Evolutionary conservation across 1,140 invertebrate genomes (phyloP).

Genomic region (Daktulosphaira vitifoliae): DNA sequence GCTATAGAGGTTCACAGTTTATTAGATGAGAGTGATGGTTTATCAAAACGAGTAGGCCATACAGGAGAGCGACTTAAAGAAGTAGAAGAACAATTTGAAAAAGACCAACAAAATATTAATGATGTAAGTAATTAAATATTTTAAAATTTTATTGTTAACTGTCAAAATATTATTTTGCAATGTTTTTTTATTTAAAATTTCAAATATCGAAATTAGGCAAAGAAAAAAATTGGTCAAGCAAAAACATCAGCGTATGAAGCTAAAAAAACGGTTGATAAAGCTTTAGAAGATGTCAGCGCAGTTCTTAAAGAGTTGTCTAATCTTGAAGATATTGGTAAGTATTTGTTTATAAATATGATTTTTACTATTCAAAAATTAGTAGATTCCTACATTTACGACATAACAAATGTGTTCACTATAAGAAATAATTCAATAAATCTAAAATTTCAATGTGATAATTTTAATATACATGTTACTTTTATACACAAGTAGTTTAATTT

Average conservation of each 20-base stretch:
- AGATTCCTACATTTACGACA: no score
- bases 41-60: constrained; percentile 59
- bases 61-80: constrained; percentile 60
- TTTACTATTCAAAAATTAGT: no score
- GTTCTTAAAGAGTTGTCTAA: constrained; percentile 73
- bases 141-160: not conserved
- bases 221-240: constrained; percentile 74
- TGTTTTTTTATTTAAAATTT: not conserved
- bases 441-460: no score
- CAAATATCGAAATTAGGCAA: constrained; percentile 46
- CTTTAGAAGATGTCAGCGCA: constrained; percentile 64
- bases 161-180: not conserved
- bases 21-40: constrained; percentile 64
- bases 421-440: no score
- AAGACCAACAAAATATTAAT: constrained; percentile 62
- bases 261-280: constrained; percentile 68
- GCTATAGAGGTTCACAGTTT: constrained; percentile 64
- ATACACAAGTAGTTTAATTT: not conserved
- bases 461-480: not conserved
- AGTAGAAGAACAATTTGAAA: constrained; percentile 61
- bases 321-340: constrained; percentile 60
- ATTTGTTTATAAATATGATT: not conserved
- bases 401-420: no score
- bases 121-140: constrained; percentile 56
- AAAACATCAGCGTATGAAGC: constrained; percentile 71